Evolutionary conservation across 1,140 invertebrate species (phyloP), one percentile per base, ranked within the genome.

Genomic region (Tetraneura akinire): DNA sequence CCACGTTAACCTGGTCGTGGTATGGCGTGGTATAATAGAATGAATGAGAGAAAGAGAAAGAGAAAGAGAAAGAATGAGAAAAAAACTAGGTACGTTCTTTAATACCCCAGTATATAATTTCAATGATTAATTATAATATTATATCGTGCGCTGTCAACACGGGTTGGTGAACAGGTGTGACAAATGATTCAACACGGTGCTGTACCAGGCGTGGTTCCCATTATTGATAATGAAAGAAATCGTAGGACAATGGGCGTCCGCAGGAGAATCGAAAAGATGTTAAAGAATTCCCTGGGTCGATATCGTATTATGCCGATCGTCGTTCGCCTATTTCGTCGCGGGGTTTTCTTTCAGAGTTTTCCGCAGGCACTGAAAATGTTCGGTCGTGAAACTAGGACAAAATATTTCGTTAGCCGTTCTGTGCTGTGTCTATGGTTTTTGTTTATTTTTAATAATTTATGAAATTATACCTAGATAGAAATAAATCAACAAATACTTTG

Each of bases 121-220:
- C 11, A 29, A 42, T 74, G 71, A 74, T 74, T 74, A 51, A 74
- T 74, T 74, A 74, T 74, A n/a, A n/a, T n/a, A 21, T 29, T 68
- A n/a, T 68, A 26, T 68, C 18, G 51, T 18, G 51, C 9, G 26
- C 71, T 74, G 71, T 74, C 71, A 74, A 74, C 29, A n/a, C 49
- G 26, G 51, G 71, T 55, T 53, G 71, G 29, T 21, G 73, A 76
- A 76, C 73, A 76, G 73, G 73, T 76, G 73, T 76, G 73, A 76
- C 73, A 76, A 76, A 76, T 76, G 73, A 76, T 76, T 76, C 73
- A 76, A 76, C 73, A 76, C 73, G 51, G 73, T 76, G 73, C 53
- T 26, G 14, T 23, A 13, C 29, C 37, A 51, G 73, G 73, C 73
- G 73, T 76, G 73, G 73, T 29, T 21, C 23, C 73, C 53, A 76